Evolutionary conservation across 2,888 invertebrate species (phyloP).

Genomic region (Criorhina ranunculi): DNA sequence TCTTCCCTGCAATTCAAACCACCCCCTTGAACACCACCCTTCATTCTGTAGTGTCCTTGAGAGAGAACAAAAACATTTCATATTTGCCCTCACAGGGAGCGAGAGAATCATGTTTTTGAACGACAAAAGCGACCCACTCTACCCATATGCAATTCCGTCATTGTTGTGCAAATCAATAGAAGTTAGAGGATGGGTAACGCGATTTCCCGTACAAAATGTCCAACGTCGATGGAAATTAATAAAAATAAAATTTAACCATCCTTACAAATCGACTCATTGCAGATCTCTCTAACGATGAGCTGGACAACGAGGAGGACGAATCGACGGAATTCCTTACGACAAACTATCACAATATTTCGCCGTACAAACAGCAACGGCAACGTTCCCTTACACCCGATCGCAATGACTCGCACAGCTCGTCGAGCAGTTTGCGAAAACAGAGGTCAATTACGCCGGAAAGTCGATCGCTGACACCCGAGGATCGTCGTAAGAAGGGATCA

Average conservation of each 20-base stretch:
- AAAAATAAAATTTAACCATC: background rate
- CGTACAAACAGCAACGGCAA: constrained; percentile 82
- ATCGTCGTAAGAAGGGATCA: constrained; percentile 82
- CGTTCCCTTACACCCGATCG: constrained; percentile 84
- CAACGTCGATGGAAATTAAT: constrained; percentile 9
- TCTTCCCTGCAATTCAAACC: background rate
- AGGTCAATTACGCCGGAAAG: constrained; percentile 84
- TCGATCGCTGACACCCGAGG: constrained; percentile 83
- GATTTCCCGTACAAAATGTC: constrained; percentile 28
- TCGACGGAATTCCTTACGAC: constrained; percentile 82
- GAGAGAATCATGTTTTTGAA: constrained; percentile 17
- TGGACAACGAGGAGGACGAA: constrained; percentile 85
- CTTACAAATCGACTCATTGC: background rate
- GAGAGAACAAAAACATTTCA: constrained; percentile 13
- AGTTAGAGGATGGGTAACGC: constrained; percentile 2
- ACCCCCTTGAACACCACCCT: background rate
- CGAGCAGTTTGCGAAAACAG: constrained; percentile 82
- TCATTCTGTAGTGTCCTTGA: constrained; percentile 8
- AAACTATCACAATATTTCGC: constrained; percentile 82
- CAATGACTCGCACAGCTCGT: constrained; percentile 83
- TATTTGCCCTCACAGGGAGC: constrained; percentile 22
- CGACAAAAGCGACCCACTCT: background rate
- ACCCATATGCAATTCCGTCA: constrained; percentile 2
- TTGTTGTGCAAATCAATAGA: constrained; percentile 42
- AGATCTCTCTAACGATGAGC: constrained; percentile 86